Evolutionary conservation across 2,797 vertebrate genomes (phyloP), one percentile per base, ranked within the genome.

Genomic region (Alfaro cultratus): DNA sequence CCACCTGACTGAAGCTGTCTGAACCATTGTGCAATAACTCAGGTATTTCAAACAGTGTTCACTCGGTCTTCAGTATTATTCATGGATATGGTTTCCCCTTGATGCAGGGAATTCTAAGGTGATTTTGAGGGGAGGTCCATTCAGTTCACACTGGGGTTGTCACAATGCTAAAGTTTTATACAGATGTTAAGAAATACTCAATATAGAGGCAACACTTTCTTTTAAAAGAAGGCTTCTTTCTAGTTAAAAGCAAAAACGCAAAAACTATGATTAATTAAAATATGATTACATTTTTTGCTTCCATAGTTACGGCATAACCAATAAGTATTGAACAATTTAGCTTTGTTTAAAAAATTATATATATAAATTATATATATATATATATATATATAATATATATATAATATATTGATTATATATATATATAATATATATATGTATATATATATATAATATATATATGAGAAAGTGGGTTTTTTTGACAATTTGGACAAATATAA

Each of bases 31-130:
- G 64, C 81, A 77, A 76, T 68, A 74, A 71, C 76, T 51, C 79
- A 74, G 31, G 46, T 73, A 60, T 80, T 87, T 85, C 62, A 51
- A 81, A 80, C 93, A 91, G 92, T 93, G 92, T 93, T 93, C 77
- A 81, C 85, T 74, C 86, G 78, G 34, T 57, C 85, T 94, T 91
- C 92, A 94, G 93, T 95, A 94, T 94, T 93, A 81, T 75, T 80
- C 29, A 36, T 36, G 29, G 75, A 77, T 26, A 41, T 34, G n/a
- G 55, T 60, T 60, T 43, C 9, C n/a, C 39, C 55, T 6, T 11
- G 26, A 45, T 0, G 1, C 39, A 10, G 51, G 13, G 49, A 55
- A n/a, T 29, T 68, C 12, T 46, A 11, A 45, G 3, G 26, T 60
- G 4, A 12, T 41, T 45, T 43, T 43, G 74, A 57, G n/a, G 11